Evolutionary conservation across 2,888 invertebrate genomes (phyloP).

Genomic region (Eristalinus sepulchralis): DNA sequence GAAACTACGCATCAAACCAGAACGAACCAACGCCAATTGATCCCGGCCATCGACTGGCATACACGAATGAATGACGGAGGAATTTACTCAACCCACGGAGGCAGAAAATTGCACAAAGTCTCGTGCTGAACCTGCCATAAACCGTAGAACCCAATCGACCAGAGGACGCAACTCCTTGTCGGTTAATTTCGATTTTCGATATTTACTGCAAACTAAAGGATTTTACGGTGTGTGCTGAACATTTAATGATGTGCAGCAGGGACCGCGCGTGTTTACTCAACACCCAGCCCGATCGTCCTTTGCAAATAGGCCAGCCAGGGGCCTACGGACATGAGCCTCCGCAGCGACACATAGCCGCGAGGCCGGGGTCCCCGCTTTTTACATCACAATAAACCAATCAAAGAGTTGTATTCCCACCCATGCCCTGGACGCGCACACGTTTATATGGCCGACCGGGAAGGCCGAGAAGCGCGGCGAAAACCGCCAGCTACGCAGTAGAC

Average conservation of each 20-base stretch:
- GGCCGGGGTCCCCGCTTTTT: constrained; percentile 47
- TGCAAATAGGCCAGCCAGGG: constrained; percentile 53
- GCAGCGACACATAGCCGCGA: constrained; percentile 9
- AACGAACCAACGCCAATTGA: constrained; percentile 2
- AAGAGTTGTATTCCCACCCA: constrained; percentile 51
- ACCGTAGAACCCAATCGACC: background rate
- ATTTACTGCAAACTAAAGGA: constrained; percentile 49
- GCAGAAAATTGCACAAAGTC: constrained; percentile 43
- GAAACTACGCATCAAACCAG: background rate
- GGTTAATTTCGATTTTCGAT: constrained; percentile 60
- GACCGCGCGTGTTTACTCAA: constrained; percentile 29
- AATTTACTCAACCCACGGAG: constrained; percentile 49
- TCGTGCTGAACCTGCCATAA: constrained; percentile 3
- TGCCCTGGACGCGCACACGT: constrained; percentile 20
- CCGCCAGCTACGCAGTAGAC: constrained; percentile 60
- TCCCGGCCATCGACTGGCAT: background rate
- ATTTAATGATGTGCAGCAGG: constrained; percentile 50
- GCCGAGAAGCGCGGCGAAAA: constrained; percentile 57
- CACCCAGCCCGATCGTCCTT: constrained; percentile 58
- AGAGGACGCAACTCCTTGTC: constrained; percentile 39
- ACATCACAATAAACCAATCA: constrained; percentile 70
- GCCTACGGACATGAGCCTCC: background rate
- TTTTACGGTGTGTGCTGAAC: constrained; percentile 63
- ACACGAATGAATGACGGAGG: constrained; percentile 27
- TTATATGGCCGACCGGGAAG: constrained; percentile 37